Base-by-base conservation (phyloP, 1,140 invertebrate genomes). In the Lerema accius region DNA sequence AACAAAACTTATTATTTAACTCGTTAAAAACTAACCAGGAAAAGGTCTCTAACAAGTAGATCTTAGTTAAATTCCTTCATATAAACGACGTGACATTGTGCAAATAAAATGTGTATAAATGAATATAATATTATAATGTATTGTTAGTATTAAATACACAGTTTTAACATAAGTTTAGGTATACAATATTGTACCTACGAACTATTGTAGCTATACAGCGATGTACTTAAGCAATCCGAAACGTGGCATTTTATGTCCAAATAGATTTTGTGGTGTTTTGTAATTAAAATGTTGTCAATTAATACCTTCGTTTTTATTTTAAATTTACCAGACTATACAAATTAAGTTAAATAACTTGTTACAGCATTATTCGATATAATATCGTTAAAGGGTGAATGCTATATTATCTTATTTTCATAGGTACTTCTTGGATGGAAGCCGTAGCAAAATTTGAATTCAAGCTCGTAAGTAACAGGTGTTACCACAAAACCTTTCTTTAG, bases 211-310 rank as follows among this genome's bases (percentile, higher is more conserved):
- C 71, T 78, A 83, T 78, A 78, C 68, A 82, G 79, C 82, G 70
- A 81, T 85, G 86, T 89, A 88, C 86, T 90, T 89, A 90, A 84
- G 84, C 82, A 83, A 85, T 78, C 80, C 71, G 78, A 78, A 76
- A 80, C 69, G 77, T 74, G 85, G 67, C 83, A 87, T 87, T 83
- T 77, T 78, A 84, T 89, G 85, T 90, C 85, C 70, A 69, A n/a
- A 85, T 87, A 86, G 83, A 89, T 87, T 82, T 90, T 90, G 88
- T 90, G 88, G 88, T 90, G 86, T 90, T 90, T 90, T 90, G 80
- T 90, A 90, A 90, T 89, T 90, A 90, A 90, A 90, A 90, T 86
- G 88, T 90, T 90, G 88, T 90, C 88, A 90, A 90, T 90, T 90
- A 90, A 76, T 63, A 62, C n/a, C 50, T 67, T 74, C 76, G 59